Percentiles rank a stretch among this genome's conserved stretches.
Conservation (phyloP, 2,113 vertebrate genomes). For the Elephantulus edwardii region DNA sequence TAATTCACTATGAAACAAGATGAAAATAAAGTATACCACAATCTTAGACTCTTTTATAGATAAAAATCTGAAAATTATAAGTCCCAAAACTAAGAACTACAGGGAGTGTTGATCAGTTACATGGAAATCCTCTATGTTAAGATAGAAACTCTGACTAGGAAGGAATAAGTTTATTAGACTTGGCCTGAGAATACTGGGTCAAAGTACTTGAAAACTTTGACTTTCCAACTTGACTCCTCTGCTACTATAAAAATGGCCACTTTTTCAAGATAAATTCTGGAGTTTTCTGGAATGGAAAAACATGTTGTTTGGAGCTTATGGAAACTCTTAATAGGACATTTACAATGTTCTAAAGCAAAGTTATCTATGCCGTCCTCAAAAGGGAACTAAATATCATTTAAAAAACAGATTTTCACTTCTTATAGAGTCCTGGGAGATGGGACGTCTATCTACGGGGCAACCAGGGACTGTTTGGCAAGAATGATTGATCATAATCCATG, state of each 20-base stretch:
- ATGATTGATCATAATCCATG: not conserved
- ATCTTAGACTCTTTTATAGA: too few species aligned
- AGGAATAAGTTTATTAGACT: not conserved
- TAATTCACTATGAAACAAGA: too few species aligned
- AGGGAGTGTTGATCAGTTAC: not conserved
- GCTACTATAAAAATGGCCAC: not conserved
- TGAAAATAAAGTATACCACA: too few species aligned
- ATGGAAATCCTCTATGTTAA: not conserved
- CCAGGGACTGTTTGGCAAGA: not conserved
- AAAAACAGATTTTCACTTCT: not conserved
- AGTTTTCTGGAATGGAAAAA: not conserved
- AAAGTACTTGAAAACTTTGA: not conserved
- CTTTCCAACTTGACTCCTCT: not conserved
- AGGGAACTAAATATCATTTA: not conserved
- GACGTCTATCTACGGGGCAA: not conserved
- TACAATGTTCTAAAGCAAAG: not conserved
- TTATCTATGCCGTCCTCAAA: not conserved
- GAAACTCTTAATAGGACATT: not conserved
- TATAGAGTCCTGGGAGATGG: not conserved
- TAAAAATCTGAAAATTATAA: not conserved
- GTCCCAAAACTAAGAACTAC: not conserved
- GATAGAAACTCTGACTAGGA: not conserved
- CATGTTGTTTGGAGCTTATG: not conserved
- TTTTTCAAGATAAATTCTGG: not conserved
- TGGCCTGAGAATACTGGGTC: not conserved